Percentiles rank a stretch among this genome's conserved stretches.
Conservation (phyloP, 2,888 invertebrate genomes). For the Epistrophe eligans region DNA sequence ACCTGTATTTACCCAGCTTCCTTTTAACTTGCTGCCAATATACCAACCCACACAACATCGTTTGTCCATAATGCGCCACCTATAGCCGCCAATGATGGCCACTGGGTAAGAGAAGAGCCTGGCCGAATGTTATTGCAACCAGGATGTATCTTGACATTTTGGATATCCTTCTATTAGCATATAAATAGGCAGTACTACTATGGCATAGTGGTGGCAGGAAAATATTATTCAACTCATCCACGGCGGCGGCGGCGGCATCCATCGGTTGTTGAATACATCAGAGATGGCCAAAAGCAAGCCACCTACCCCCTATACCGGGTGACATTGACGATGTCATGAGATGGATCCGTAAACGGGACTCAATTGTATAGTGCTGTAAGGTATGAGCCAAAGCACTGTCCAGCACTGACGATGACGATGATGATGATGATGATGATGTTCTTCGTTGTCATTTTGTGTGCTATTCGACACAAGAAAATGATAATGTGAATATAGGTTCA, state of each 20-base stretch:
- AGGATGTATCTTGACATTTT: constrained; percentile 67
- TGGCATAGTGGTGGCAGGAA: constrained; percentile 48
- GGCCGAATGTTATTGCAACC: constrained; percentile 56
- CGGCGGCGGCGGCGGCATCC: no score
- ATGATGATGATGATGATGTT: constrained; percentile 39
- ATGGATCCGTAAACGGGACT: constrained; percentile 50
- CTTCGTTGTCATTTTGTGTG: constrained; percentile 44
- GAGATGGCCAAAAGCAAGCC: constrained; percentile 21
- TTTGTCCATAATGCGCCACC: not conserved
- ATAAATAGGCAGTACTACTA: constrained; percentile 64
- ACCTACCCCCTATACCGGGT: not conserved
- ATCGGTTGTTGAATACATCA: constrained; percentile 9
- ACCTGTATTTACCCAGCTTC: not conserved
- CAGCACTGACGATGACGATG: constrained; percentile 33
- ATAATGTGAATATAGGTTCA: constrained; percentile 54
- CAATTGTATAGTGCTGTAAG: constrained; percentile 23
- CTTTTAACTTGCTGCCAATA: not conserved
- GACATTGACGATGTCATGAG: constrained; percentile 44
- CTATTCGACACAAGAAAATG: constrained; percentile 62
- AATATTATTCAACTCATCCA: constrained; percentile 71
- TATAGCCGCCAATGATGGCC: constrained; percentile 29
- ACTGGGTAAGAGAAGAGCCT: not conserved
- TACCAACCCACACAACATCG: not conserved
- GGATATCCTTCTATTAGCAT: constrained; percentile 73
- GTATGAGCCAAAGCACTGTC: constrained; percentile 13